Percentiles rank a stretch among this genome's conserved stretches.
Conservation (phyloP, 2,797 vertebrate species). For the Sphaeramia orbicularis region DNA sequence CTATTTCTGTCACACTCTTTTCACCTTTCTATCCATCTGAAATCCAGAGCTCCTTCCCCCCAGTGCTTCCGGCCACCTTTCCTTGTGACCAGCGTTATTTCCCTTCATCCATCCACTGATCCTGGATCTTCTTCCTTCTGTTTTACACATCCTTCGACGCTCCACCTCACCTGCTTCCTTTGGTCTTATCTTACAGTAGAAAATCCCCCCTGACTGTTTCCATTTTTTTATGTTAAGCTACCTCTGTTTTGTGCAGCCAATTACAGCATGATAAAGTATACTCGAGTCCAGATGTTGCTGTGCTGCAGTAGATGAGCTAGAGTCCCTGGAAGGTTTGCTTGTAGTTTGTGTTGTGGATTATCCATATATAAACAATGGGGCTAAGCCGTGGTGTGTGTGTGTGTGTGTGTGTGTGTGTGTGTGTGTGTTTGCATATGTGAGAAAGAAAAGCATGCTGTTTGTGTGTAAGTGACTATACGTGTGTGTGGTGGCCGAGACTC, state of each 20-base stretch:
- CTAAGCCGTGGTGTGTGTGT: conserved; percentile 22
- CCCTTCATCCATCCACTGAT: conserved; percentile 24
- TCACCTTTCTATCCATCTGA: conserved; percentile 37
- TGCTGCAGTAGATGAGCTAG: conserved; percentile 38
- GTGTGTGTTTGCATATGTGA: conserved; percentile 1
- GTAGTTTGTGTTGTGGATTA: conserved; percentile 54
- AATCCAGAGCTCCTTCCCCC: conserved; percentile 21
- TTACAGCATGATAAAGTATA: conserved; percentile 46
- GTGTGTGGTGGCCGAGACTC: conserved; percentile 19
- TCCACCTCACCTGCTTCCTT: conserved; percentile 13
- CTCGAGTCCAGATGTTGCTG: conserved; percentile 38
- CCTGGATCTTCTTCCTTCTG: conserved; percentile 11
- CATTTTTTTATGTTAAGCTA: conserved; percentile 22
- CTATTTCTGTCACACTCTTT: conserved; percentile 36
- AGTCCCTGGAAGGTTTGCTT: conserved; percentile 46
- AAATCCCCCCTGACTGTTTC: conserved; percentile 18
- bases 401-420: conserved; percentile 2
- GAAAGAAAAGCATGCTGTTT: background rate
- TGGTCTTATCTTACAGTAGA: conserved; percentile 11
- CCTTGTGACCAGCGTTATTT: conserved; percentile 30
- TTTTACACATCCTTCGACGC: conserved; percentile 17
- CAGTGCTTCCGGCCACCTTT: conserved; percentile 24
- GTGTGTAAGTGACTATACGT: background rate
- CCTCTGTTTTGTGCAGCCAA: conserved; percentile 29
- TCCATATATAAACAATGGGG: conserved; percentile 56